Evolutionary conservation across 2,888 invertebrate species (phyloP).

Genomic region (Autographa pulchrina): DNA sequence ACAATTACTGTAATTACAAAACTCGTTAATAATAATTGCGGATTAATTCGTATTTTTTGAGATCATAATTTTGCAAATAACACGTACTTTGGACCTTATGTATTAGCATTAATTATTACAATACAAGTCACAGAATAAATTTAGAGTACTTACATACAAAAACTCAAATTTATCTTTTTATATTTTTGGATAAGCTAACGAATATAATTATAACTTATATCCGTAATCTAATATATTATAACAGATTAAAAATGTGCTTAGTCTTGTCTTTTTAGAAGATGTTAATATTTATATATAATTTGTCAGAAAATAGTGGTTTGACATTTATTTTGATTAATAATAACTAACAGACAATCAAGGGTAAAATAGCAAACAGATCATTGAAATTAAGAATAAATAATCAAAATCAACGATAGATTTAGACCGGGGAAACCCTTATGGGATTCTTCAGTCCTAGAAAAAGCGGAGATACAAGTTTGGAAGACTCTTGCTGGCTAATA

Average conservation of each 20-base stretch:
- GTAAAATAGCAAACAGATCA: constrained; percentile 7
- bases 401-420: too few species aligned
- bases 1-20: constrained; percentile 20
- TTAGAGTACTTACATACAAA: not conserved
- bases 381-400: not conserved
- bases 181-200: not conserved
- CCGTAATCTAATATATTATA: constrained; percentile 9
- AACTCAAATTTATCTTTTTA: not conserved
- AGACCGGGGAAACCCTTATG: too few species aligned
- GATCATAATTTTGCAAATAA: not conserved
- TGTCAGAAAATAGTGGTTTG: constrained; percentile 37
- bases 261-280: constrained; percentile 5
- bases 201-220: not conserved
- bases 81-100: not conserved
- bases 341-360: constrained; percentile 9
- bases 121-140: not conserved
- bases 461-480: too few species aligned
- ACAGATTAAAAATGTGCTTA: constrained; percentile 21
- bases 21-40: constrained; percentile 23
- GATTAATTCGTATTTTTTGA: constrained; percentile 13
- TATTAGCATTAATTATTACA: not conserved
- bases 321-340: constrained; percentile 27
- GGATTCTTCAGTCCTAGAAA: too few species aligned
- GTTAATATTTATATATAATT: constrained; percentile 9
- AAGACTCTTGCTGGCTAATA: too few species aligned